Conservation (phyloP, 2,113 vertebrate species). For the Microtus oregoni region DNA sequence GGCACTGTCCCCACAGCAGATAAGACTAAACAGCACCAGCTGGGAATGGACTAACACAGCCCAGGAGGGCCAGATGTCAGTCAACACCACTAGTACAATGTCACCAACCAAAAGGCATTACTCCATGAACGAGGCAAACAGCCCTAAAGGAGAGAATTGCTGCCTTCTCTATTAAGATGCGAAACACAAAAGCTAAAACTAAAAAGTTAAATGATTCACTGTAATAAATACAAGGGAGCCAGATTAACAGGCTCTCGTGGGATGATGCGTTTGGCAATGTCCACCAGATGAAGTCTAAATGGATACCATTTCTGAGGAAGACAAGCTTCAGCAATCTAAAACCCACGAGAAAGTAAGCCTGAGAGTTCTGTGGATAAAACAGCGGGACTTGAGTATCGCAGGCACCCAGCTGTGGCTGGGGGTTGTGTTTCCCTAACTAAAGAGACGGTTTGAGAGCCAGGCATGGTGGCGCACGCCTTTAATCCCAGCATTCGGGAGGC, state of each 20-base stretch:
- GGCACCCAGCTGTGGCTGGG: background rate
- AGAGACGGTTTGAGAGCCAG: background rate
- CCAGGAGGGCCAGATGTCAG: background rate
- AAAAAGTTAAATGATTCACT: background rate
- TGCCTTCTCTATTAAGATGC: background rate
- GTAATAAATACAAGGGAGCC: background rate
- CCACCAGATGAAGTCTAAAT: background rate
- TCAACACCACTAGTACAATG: background rate
- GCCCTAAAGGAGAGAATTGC: background rate
- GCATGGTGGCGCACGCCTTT: too few relatives aligned
- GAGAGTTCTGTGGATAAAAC: background rate
- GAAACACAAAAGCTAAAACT: background rate
- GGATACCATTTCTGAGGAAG: background rate
- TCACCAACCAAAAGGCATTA: background rate
- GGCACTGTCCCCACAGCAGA: background rate
- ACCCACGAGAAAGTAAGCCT: background rate
- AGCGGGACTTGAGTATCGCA: background rate
- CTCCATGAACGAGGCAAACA: background rate
- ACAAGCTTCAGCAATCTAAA: slow-evolving; percentile 10
- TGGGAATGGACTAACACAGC: background rate
- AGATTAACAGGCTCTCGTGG: background rate
- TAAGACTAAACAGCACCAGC: background rate
- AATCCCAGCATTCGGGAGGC: too few relatives aligned
- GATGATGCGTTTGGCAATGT: background rate
- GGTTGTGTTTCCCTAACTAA: background rate